Conservation (phyloP, 35 echinoderm and acorn worm species). For the Lytechinus variegatus region DNA sequence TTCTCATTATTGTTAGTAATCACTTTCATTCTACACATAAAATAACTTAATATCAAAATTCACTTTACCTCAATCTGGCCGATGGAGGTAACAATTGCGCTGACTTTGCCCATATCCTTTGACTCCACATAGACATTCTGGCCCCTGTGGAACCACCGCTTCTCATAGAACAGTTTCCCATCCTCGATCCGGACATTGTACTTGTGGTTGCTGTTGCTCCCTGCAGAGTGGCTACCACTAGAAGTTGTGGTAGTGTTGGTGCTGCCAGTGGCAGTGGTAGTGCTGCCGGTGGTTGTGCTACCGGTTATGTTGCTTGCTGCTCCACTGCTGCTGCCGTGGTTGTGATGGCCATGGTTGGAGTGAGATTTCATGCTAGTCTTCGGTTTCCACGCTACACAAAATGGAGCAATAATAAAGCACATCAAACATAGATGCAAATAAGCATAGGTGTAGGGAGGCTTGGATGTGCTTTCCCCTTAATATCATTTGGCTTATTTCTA, state of each 20-base stretch:
- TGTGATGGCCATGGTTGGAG: slow-evolving; percentile 47
- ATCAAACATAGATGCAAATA: no score
- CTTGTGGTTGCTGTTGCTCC: slow-evolving; percentile 69
- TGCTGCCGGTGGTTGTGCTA: slow-evolving; percentile 33
- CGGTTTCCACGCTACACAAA: slow-evolving; percentile 27
- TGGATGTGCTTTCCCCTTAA: no score
- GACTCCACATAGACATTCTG: slow-evolving; percentile 93
- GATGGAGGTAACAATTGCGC: slow-evolving; percentile 86
- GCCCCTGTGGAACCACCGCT: slow-evolving; percentile 87
- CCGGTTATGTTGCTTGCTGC: slow-evolving; percentile 26
- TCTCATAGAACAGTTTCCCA: slow-evolving; percentile 96
- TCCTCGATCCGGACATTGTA: slow-evolving; percentile 88
- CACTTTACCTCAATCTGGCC: slow-evolving; percentile 83
- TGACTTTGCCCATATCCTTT: slow-evolving; percentile 91
- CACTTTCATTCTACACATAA: background rate
- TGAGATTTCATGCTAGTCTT: slow-evolving; percentile 62
- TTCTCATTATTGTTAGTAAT: no score
- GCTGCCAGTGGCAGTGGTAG: slow-evolving; percentile 33
- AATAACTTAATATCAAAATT: background rate
- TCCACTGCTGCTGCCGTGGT: slow-evolving; percentile 56
- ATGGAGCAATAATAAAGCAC: background rate
- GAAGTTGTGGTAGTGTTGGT: slow-evolving; percentile 52
- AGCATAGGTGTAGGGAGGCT: no score
- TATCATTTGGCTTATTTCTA: no score
- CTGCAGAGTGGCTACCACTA: slow-evolving; percentile 12